phyloP scores from a whole-genome alignment of 2,888 invertebrate species.

The Corbicula japonica region DNA sequence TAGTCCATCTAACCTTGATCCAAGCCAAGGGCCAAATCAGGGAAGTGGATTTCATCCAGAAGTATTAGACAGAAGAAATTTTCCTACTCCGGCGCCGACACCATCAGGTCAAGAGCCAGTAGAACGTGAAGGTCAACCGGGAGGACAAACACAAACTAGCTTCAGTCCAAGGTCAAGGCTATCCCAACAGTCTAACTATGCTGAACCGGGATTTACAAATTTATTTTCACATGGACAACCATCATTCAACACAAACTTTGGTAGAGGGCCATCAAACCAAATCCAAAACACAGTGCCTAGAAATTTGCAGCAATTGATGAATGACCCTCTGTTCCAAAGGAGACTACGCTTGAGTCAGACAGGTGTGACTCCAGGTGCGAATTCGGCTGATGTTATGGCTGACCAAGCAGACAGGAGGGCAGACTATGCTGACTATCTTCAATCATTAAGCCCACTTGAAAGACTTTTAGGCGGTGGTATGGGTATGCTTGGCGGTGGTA shows the following conservation, averaged over 20 bases:
- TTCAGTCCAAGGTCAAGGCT: neutral
- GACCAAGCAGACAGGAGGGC: conserved; percentile 30
- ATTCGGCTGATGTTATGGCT: conserved; percentile 13
- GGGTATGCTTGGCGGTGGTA: neutral
- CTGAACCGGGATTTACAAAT: no score
- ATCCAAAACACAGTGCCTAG: conserved; percentile 6
- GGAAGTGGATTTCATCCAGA: conserved; percentile 21
- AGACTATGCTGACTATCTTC: conserved; percentile 23
- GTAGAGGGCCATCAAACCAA: neutral
- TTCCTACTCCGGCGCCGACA: conserved; percentile 1
- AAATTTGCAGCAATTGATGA: conserved; percentile 24
- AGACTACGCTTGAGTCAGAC: neutral
- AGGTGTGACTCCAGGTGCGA: neutral
- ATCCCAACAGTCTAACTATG: neutral
- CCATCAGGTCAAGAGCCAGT: conserved; percentile 23
- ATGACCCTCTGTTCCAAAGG: conserved; percentile 10
- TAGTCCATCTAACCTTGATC: no score
- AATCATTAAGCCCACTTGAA: conserved; percentile 20
- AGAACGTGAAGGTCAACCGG: conserved; percentile 10
- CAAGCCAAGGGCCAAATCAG: no score
- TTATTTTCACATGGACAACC: neutral
- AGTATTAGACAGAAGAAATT: conserved; percentile 23
- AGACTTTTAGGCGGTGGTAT: conserved; percentile 11
- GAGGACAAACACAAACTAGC: neutral
- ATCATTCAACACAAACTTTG: no score